Base-by-base conservation (phyloP, 2,797 vertebrate genomes). In the Macropodus opercularis region DNA sequence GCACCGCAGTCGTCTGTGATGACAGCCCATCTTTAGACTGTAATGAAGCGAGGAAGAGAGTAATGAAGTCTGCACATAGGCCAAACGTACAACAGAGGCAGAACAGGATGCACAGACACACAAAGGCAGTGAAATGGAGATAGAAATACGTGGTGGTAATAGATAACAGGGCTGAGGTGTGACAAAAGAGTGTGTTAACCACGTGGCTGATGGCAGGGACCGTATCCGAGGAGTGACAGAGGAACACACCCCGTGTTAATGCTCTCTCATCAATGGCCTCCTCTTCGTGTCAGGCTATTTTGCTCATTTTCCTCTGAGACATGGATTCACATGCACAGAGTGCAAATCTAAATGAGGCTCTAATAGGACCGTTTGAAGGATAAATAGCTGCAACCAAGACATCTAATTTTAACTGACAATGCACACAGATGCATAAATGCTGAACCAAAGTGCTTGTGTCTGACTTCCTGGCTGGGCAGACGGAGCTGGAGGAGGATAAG, bases 21-120 rank as follows among this genome's bases (percentile, higher is more conserved):
- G 89, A 88, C 85, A 89, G 84, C 71, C 69, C 78, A 79, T 88
- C 81, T 87, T 90, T 90, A 89, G 72, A 64, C 83, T 78, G 86
- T 86, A 92, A 91, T 88, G 83, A 89, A 90, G 87, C 66, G 66
- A 85, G 76, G 53, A 87, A 43, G 60, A 88, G 76, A 64, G 82
- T 88, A 85, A 90, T 90, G 87, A 90, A 83, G 85, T 83, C 77
- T 69, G 49, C 56, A 69, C 72, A 46, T 8, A 19, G 74, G 72
- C 72, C 72, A 66, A 68, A 70, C 24, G 44, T 24, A 52, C 24
- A 46, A 61, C 43, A 74, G 74, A 75, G 52, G 63, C 54, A 58
- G 46, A 67, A 50, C 69, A 65, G 77, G 79, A 76, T 49, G 74
- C 79, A 51, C 54, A 53, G 51, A 63, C 63, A 68, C 69, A 81